Evolutionary conservation across 2,797 vertebrate genomes (phyloP).

Genomic region (Ataeniobius toweri): DNA sequence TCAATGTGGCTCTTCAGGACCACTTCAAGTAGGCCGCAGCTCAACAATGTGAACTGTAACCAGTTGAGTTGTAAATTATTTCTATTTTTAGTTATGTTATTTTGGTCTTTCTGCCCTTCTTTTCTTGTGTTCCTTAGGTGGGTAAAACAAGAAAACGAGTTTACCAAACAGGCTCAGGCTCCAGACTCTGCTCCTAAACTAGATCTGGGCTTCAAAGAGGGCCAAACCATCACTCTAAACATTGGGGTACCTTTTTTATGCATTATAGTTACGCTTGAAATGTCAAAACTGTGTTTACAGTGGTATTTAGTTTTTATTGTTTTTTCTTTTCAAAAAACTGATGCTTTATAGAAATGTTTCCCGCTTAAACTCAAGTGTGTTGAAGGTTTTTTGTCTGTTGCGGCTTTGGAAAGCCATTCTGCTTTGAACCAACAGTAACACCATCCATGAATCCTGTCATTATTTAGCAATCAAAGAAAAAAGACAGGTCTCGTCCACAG

Average conservation of each 20-base stretch:
- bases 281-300: neutral
- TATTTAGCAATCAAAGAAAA: slow-evolving; percentile 88
- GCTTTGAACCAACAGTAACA: neutral
- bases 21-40: slow-evolving; percentile 90
- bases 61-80: neutral
- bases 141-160: slow-evolving; percentile 95
- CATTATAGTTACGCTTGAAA: neutral
- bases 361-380: neutral
- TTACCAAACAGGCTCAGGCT: slow-evolving; percentile 89
- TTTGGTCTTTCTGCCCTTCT: neutral
- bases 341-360: neutral
- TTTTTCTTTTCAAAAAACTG: neutral
- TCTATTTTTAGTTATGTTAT: neutral
- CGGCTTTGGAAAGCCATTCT: neutral
- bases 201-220: slow-evolving; percentile 97
- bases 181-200: slow-evolving; percentile 90
- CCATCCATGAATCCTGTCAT: neutral
- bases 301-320: neutral
- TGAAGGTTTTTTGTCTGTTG: neutral
- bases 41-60: neutral
- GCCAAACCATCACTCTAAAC: slow-evolving; percentile 97
- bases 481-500: slow-evolving; percentile 83
- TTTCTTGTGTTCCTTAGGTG: slow-evolving; percentile 78
- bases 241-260: slow-evolving; percentile 86
- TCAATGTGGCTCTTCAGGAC: slow-evolving; percentile 96